Evolutionary conservation across 1,140 invertebrate species (phyloP).

Genomic region (Zaprionus nigranus): DNA sequence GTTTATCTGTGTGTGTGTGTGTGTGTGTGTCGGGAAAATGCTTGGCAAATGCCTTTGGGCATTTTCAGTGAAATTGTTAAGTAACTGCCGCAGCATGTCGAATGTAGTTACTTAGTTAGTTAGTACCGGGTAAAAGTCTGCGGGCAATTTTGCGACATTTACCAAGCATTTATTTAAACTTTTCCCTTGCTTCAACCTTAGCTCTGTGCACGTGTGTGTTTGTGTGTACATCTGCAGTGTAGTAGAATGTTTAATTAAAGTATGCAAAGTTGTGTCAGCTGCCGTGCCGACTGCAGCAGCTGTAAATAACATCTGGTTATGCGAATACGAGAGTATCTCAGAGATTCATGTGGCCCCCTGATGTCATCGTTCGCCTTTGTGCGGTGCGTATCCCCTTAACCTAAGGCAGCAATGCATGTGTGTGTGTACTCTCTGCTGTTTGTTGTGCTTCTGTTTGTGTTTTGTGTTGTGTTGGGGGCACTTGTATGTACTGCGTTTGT

Average conservation of each 20-base stretch:
- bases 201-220: conserved; percentile 21
- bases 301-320: conserved; percentile 68
- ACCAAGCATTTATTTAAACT: conserved; percentile 66
- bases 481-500: conserved; percentile 37
- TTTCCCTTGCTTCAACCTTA: conserved; percentile 24
- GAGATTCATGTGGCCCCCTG: conserved; percentile 23
- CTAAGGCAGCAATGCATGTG: background rate
- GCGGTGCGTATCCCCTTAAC: conserved; percentile 22
- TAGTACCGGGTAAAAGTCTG: conserved; percentile 44
- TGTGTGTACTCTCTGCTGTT: conserved; percentile 21
- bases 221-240: conserved; percentile 46
- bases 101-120: conserved; percentile 42
- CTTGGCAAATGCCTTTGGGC: conserved; percentile 40
- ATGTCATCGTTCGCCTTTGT: conserved; percentile 35
- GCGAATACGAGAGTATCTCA: conserved; percentile 30
- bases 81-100: conserved; percentile 49
- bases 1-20: conserved; percentile 7
- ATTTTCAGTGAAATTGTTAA: conserved; percentile 68
- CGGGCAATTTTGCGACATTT: conserved; percentile 66
- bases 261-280: conserved; percentile 73
- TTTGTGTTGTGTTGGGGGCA: background rate
- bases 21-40: conserved; percentile 10
- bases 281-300: conserved; percentile 46
- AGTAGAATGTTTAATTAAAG: conserved; percentile 74
- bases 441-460: conserved; percentile 6